phyloP scores from a whole-genome alignment of 2,113 vertebrate genomes.

The Sus scrofa region T2T-Sscrofa CM000824.6:104663501-104664000 shows the following conservation, averaged over 20 bases:
- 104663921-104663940: neutral
- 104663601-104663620: slow-evolving; percentile 11
- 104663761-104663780: neutral
- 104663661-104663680: slow-evolving; percentile 54
- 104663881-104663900: neutral
- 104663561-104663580: slow-evolving; percentile 30
- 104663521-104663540: neutral
- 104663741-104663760: neutral
- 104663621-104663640: neutral
- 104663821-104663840: no score
- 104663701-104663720: neutral
- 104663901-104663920: neutral
- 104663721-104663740: neutral
- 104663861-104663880: neutral
- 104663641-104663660: neutral
- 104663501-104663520: neutral
- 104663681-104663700: neutral
- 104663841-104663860: no score
- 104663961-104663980: neutral
- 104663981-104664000: neutral
- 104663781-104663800: no score
- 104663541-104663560: neutral
- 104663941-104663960: neutral
- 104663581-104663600: neutral
- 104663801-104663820: no score